phyloP scores from a whole-genome alignment of 2,113 vertebrate genomes.

The Phrynosoma platyrhinos region DNA sequence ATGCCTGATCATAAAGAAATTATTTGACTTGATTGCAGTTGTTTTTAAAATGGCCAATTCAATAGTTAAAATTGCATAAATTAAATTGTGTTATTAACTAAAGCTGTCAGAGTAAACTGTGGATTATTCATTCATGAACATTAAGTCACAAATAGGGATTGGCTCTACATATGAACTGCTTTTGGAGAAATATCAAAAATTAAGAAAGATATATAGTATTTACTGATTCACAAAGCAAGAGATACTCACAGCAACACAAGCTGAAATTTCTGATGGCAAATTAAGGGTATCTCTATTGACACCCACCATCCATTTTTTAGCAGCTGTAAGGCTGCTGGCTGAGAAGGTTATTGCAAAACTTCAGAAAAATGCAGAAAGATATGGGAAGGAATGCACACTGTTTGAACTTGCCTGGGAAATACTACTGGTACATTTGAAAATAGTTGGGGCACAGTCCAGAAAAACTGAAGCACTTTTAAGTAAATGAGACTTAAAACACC shows the following conservation, averaged over 20 bases:
- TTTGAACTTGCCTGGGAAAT: slow-evolving; percentile 7
- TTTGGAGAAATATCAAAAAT: not conserved
- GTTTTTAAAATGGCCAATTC: not conserved
- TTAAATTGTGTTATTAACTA: not conserved
- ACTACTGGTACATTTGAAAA: not conserved
- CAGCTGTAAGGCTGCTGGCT: not conserved
- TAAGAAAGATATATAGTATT: no score
- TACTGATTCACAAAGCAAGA: not conserved
- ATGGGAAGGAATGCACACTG: not conserved
- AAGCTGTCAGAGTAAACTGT: not conserved
- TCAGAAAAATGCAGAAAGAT: slow-evolving; percentile 16
- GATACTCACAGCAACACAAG: not conserved
- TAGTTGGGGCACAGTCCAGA: not conserved
- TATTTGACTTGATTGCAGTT: not conserved
- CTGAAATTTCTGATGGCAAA: not conserved
- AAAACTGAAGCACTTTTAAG: not conserved
- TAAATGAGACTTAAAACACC: not conserved
- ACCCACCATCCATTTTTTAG: not conserved
- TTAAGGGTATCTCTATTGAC: not conserved
- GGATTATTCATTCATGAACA: not conserved
- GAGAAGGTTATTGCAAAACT: not conserved
- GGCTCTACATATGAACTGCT: not conserved
- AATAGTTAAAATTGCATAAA: not conserved
- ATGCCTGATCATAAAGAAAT: not conserved
- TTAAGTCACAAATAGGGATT: not conserved